A percentile compares a stretch with the other conserved stretches of the same genome.
Conservation (phyloP, 1,140 invertebrate genomes). For the Pseudoatta argentina region DNA sequence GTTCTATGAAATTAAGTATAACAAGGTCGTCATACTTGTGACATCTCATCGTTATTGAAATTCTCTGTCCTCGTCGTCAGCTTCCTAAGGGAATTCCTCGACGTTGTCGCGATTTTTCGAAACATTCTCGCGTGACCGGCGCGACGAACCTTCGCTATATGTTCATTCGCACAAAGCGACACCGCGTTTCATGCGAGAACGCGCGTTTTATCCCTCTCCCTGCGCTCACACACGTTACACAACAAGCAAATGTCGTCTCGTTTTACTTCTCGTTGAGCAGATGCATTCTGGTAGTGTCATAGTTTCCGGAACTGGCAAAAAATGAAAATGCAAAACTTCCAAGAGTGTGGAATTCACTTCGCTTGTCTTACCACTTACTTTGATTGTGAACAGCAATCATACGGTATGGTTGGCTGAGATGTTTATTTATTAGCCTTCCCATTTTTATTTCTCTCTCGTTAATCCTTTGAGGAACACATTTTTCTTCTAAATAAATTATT, state of each 20-base stretch:
- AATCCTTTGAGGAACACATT: too few relatives aligned
- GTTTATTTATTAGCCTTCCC: not conserved
- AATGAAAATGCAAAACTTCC: not conserved
- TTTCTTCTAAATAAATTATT: too few relatives aligned
- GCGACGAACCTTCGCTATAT: conserved; percentile 43
- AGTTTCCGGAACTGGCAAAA: conserved; percentile 24
- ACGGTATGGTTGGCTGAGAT: not conserved
- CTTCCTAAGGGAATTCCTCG: conserved; percentile 3
- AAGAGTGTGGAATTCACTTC: not conserved
- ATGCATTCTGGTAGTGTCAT: conserved; percentile 23
- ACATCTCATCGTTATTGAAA: not conserved
- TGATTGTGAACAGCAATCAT: conserved; percentile 30
- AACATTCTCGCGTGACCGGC: conserved; percentile 5
- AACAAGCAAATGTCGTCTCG: conserved; percentile 12
- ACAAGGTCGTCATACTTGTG: not conserved
- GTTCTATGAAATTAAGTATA: conserved; percentile 18
- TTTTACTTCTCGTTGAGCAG: not conserved
- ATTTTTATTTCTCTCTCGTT: not conserved
- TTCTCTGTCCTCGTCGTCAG: not conserved
- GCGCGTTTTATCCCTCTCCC: conserved; percentile 12
- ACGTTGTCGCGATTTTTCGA: conserved; percentile 7
- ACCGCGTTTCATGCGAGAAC: conserved; percentile 34
- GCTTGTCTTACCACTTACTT: not conserved
- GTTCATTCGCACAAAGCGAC: conserved; percentile 42
- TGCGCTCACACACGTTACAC: not conserved